Evolutionary conservation across 2,888 invertebrate genomes (phyloP), one percentile per base, ranked within the genome.

Genomic region (Sphaerophoria rueppellii): DNA sequence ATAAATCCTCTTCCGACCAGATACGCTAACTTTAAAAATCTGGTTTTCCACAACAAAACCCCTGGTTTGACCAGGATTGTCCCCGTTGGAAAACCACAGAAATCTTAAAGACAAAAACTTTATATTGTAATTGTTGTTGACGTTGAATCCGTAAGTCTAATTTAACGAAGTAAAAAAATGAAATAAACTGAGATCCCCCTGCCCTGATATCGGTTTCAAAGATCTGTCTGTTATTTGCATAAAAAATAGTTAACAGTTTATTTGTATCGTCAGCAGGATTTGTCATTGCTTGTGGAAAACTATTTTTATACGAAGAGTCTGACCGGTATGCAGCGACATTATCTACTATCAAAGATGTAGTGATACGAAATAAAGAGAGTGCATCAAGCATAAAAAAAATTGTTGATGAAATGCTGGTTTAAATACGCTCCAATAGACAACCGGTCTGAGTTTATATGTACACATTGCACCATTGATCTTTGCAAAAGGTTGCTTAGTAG

Each of bases 151-250:
- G 24, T 24, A 2, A 2, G 24, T 24, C 24, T 24, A 24, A 24
- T 24, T 24, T 24, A 24, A 24, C 24, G 24, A 24, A 24, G 24
- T 24, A 1, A 24, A 24, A 24, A 24, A 24, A 24, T 24, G 24
- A 24, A 24, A 24, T 24, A 24, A 24, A 24, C 24, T 24, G 24
- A 24, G 72, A 69, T 67, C 77, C 34, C 40, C 4, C 52, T 73
- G 77, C 73, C 82, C 77, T 82, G 61, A 14, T 72, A 82, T 82
- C 82, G 40, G 48, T 7, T 77, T 82, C 57, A 61, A 73, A 77
- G 67, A 82, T 82, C 77, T 82, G 73, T 82, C 77, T 82, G 67
- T 72, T 77, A 69, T 77, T 61, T 82, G 77, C 43, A 82, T 82
- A 82, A 82, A 77, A 73, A 77, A 77, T 77, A 60, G 50, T 16